Evolutionary conservation across 2,888 invertebrate species (phyloP), one percentile per base, ranked within the genome.

Genomic region (Andrena minutula): DNA sequence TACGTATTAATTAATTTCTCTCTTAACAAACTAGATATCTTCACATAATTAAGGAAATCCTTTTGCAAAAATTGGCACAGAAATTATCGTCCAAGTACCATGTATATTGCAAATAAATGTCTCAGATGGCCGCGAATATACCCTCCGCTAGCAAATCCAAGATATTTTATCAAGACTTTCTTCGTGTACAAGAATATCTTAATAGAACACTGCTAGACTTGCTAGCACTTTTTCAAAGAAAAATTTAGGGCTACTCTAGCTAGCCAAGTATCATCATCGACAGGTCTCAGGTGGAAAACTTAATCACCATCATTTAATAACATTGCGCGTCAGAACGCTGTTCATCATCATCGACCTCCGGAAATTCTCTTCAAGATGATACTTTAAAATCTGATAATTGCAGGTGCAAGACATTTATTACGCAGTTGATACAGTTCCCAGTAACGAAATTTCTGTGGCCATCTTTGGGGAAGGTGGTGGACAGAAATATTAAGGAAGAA

Each of bases 231-330:
- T 35, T 68, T 26, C 35, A 35, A 35, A 53, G 65, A 64, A 79
- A 69, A 72, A 79, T 68, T 71, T 68, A 66, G 65, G 79, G 78
- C 83, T 85, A 90, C 92, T 93, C 93, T 82, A 94, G 93, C 93
- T 89, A 86, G 87, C 91, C 92, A 89, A 78, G 76, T 74, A 85
- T 93, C 93, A 93, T 94, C 93, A 93, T 89, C 58, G 91, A 92
- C 91, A 88, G 89, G 93, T 92, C 93, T 94, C 93, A 92, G 93
- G 85, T 93, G 93, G 94, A 94, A 94, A 94, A 94, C 94, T 94
- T 93, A 10, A 88, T 91, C 89, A 80, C 86, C 93, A 93, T 83
- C 74, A 82, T 82, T 41, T 26, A 82, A 86, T 86, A 86, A 83
- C 53, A 82, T 80, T 86, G 51, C 63, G 61, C 60, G 81, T 92